Conservation (phyloP, 2,888 invertebrate species). For the Ochropleura leucogaster region DNA sequence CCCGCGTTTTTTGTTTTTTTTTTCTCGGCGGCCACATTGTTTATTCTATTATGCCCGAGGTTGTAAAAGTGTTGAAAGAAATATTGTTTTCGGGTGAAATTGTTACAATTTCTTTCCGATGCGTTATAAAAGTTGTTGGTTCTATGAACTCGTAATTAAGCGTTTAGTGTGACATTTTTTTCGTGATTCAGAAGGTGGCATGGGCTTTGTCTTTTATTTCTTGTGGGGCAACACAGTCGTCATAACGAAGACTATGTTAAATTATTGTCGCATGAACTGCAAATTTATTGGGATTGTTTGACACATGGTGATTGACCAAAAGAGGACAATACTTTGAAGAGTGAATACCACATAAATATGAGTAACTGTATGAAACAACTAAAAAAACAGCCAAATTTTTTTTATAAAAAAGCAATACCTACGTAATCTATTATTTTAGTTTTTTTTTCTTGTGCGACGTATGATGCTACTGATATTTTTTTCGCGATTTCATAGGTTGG, state of each 20-base stretch:
- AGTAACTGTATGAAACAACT: too few species aligned
- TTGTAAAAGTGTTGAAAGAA: conserved; percentile 71
- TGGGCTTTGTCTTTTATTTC: conserved; percentile 9
- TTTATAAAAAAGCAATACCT: too few species aligned
- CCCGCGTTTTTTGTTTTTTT: conserved; percentile 77
- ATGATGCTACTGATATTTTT: too few species aligned
- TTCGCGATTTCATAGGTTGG: too few species aligned
- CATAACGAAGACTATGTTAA: background rate
- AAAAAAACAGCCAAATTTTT: too few species aligned
- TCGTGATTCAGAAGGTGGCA: conserved; percentile 27
- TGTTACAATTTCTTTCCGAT: conserved; percentile 83
- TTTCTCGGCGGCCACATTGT: conserved; percentile 69
- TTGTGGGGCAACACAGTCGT: conserved; percentile 23
- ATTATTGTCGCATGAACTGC: background rate
- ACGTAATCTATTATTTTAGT: too few species aligned
- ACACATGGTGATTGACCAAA: too few species aligned
- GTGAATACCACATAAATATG: too few species aligned
- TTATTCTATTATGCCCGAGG: conserved; percentile 74
- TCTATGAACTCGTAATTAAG: conserved; percentile 64
- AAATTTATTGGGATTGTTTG: background rate
- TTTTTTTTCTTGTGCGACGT: too few species aligned
- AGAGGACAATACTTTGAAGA: too few species aligned
- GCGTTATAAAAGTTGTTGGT: conserved; percentile 68
- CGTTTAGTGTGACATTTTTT: conserved; percentile 60
- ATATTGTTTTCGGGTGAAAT: conserved; percentile 76